Evolutionary conservation across 2,797 vertebrate genomes (phyloP).

Genomic region (Hydrolagus colliei): DNA sequence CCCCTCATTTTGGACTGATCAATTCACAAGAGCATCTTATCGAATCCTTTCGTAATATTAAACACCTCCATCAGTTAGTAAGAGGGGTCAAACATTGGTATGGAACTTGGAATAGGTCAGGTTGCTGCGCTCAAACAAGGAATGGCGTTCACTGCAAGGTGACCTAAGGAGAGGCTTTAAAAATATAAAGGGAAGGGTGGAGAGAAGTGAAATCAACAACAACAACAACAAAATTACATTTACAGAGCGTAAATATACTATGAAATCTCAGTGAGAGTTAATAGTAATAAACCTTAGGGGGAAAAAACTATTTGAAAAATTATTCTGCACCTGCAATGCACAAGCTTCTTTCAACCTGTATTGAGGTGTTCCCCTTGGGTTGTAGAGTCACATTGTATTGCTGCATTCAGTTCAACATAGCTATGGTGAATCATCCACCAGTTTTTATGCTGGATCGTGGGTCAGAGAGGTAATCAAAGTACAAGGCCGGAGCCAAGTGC

Average conservation of each 20-base stretch:
- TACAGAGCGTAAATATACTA: neutral
- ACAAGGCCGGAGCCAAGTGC: neutral
- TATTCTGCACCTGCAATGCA: neutral
- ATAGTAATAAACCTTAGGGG: neutral
- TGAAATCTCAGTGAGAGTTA: too few species aligned
- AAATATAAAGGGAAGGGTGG: neutral
- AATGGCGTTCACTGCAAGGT: neutral
- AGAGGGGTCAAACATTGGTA: neutral
- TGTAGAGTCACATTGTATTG: too few species aligned
- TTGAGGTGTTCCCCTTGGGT: neutral
- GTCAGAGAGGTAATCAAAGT: conserved; percentile 1
- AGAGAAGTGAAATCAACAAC: neutral
- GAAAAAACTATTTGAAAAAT: neutral
- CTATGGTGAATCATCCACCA: neutral
- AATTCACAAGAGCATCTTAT: too few species aligned
- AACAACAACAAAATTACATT: too few species aligned
- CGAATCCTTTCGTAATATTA: too few species aligned
- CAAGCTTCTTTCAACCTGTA: neutral
- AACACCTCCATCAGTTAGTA: too few species aligned
- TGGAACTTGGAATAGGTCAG: neutral
- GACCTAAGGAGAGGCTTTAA: neutral
- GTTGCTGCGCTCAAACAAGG: neutral
- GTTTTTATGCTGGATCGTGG: neutral
- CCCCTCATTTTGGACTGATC: too few species aligned
- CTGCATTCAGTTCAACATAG: neutral